Percentiles rank a stretch among this genome's conserved stretches.
Conservation (phyloP, 2,113 vertebrate species). For the Pseudopodoces humilis region DNA sequence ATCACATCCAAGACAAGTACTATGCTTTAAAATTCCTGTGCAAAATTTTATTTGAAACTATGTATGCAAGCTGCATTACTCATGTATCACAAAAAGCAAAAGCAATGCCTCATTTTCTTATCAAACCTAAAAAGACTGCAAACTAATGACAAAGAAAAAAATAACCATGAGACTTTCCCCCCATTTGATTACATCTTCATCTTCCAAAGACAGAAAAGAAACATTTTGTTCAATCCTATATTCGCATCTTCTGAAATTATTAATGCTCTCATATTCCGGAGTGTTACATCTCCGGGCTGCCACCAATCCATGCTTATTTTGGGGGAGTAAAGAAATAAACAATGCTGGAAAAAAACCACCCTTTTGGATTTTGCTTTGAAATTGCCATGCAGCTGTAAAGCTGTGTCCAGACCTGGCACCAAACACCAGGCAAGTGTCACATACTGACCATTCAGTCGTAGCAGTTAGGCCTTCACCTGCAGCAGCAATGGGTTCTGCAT, state of each 20-base stretch:
- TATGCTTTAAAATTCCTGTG: not conserved
- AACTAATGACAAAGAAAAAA: not conserved
- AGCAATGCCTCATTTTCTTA: not conserved
- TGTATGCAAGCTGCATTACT: not conserved
- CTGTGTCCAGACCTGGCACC: not conserved
- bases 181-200: not conserved
- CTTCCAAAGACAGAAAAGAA: not conserved
- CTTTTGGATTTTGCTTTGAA: not conserved
- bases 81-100: not conserved
- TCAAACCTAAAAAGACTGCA: not conserved
- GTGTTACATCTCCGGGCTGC: not conserved
- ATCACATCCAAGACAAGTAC: not conserved
- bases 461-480: not conserved
- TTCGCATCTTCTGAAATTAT: not conserved
- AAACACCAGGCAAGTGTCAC: not conserved
- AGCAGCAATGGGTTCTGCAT: rapidly evolving
- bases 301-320: not conserved
- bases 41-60: not conserved
- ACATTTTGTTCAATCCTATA: not conserved
- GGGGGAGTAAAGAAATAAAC: not conserved
- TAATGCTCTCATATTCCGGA: not conserved
- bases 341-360: not conserved
- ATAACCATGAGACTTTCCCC: rapidly evolving
- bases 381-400: not conserved
- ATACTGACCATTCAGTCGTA: not conserved